Evolutionary conservation across 2,888 invertebrate genomes (phyloP).

Genomic region (Epinotia nisella): DNA sequence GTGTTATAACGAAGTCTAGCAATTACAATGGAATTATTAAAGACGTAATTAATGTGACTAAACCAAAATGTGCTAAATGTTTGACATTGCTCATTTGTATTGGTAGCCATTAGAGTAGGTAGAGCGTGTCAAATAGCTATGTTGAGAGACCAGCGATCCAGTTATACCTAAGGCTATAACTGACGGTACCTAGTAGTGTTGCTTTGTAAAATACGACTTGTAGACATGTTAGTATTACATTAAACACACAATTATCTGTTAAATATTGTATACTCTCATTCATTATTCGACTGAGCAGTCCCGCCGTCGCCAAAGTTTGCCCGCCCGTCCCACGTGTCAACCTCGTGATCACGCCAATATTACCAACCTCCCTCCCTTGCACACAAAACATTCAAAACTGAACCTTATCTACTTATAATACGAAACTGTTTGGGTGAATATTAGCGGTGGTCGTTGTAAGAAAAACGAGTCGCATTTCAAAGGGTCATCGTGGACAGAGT

Average conservation of each 20-base stretch:
- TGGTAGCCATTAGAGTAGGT: too few species aligned
- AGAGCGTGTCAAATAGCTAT: too few species aligned
- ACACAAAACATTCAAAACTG: constrained; percentile 6
- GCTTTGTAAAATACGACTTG: too few species aligned
- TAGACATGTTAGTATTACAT: not conserved
- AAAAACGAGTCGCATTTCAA: constrained; percentile 42
- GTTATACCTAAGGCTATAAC: too few species aligned
- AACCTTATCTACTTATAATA: constrained; percentile 1
- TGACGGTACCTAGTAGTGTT: too few species aligned
- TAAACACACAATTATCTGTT: not conserved
- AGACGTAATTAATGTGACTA: too few species aligned
- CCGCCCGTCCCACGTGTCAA: constrained; percentile 47
- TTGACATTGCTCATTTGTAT: too few species aligned
- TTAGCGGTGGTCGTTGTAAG: constrained; percentile 14
- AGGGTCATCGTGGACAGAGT: constrained; percentile 37
- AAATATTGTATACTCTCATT: not conserved
- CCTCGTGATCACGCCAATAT: constrained; percentile 51
- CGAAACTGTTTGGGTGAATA: not conserved
- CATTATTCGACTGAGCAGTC: constrained; percentile 21
- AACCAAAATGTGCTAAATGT: too few species aligned
- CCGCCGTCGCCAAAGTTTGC: constrained; percentile 46
- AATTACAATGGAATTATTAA: too few species aligned
- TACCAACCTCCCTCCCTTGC: constrained; percentile 5
- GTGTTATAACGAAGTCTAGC: too few species aligned
- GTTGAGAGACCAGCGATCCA: too few species aligned